Evolutionary conservation across 2,797 vertebrate species (phyloP), one percentile per base, ranked within the genome.

Genomic region (Coccyzus lansbergi): DNA sequence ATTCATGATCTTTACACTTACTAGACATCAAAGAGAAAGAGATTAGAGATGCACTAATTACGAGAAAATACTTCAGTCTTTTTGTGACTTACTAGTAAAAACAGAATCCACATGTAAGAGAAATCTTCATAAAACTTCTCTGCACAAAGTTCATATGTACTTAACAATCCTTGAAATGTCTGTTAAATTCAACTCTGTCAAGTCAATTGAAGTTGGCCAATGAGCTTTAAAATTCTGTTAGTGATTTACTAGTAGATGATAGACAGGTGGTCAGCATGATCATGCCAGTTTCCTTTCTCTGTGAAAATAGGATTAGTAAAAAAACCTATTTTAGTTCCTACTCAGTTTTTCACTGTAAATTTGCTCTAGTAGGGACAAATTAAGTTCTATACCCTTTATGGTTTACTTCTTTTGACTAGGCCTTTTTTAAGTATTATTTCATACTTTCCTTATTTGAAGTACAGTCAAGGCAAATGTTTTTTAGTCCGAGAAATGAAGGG

Each of bases 11-110:
- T 70, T 86, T 75, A 33, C 10, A 13, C 22, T 77, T 55, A 24
- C 68, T 31, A 60, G 25, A 42, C 40, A 90, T 64, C 75, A 95
- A 91, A 84, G 29, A 60, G 21, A 91, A 91, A 86, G 46, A 79
- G 71, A 85, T 83, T 85, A 85, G 24, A 71, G 15, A 88, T 52
- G 51, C 1, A 1, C 22, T 85, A 88, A 88, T 83, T 64, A 44
- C 28, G 20, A 72, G 42, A 69, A 83, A 87, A 79, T 0, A 42
- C 71, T 68, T 85, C 21, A 40, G 8, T 53, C 15, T 72, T 93
- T 79, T 53, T 63, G 14, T 33, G 28, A 53, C 33, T 49, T 72
- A 44, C 12, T 29, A 56, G 6, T 56, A 64, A 85, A 72, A 88
- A 52, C 15, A 80, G 25, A 88, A 58, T 53, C 28, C 17, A 65